phyloP scores from a whole-genome alignment of 1,140 invertebrate genomes.

The Teleopsis dalmanni region DNA sequence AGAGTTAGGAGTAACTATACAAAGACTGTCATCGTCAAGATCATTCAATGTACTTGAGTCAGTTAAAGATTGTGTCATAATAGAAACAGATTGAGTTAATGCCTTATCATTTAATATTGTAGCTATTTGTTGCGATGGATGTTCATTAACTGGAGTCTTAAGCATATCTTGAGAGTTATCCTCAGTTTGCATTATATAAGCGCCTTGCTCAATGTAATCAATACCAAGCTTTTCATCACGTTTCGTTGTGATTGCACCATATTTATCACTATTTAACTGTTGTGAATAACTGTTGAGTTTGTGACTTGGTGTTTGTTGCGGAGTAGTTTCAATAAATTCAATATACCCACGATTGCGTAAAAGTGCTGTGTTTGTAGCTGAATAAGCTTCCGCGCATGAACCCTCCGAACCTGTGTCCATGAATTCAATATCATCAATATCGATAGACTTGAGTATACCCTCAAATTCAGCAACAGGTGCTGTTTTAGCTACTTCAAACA shows the following conservation, averaged over 20 bases:
- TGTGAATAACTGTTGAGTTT: neutral
- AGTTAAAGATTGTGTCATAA: conserved; percentile 37
- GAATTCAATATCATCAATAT: conserved; percentile 56
- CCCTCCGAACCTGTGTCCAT: conserved; percentile 66
- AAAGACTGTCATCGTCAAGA: conserved; percentile 55
- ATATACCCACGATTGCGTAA: conserved; percentile 60
- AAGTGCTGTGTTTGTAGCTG: conserved; percentile 47
- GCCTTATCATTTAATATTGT: neutral
- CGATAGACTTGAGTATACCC: conserved; percentile 37
- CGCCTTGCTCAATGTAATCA: conserved; percentile 51
- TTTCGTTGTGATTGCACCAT: conserved; percentile 22
- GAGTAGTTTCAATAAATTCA: conserved; percentile 53
- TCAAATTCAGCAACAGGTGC: conserved; percentile 35
- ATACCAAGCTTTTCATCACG: conserved; percentile 41
- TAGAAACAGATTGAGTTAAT: conserved; percentile 1
- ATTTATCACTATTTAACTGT: neutral
- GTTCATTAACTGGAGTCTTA: conserved; percentile 42
- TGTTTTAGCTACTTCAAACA: conserved; percentile 29
- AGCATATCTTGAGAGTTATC: conserved; percentile 22
- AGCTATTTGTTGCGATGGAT: conserved; percentile 1
- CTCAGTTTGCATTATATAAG: conserved; percentile 37
- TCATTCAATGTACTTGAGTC: conserved; percentile 41
- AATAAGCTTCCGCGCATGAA: conserved; percentile 53
- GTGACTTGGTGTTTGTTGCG: conserved; percentile 3
- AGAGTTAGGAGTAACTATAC: conserved; percentile 21